Evolutionary conservation across 1,140 invertebrate genomes (phyloP).

Genomic region (Pseudobourletiella spinata): DNA sequence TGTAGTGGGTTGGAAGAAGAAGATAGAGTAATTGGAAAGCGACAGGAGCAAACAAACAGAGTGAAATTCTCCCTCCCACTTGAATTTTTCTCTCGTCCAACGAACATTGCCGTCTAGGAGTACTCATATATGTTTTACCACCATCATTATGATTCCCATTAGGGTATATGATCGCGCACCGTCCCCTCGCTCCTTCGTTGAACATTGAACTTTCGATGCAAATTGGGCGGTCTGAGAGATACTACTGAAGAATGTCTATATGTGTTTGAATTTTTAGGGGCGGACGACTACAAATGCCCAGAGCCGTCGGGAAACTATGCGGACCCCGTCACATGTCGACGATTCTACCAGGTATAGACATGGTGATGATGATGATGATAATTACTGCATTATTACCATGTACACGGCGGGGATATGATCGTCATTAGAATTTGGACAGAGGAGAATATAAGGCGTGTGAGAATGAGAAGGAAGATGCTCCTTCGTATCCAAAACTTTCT

Average conservation of each 20-base stretch:
- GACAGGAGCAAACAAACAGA: not conserved
- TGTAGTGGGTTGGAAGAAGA: not conserved
- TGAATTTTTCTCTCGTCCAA: too few relatives aligned
- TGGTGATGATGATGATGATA: too few relatives aligned
- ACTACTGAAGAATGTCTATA: not conserved
- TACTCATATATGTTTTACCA: too few relatives aligned
- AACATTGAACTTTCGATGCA: not conserved
- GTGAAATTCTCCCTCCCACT: not conserved
- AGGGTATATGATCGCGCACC: not conserved
- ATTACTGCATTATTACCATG: too few relatives aligned
- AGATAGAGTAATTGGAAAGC: not conserved
- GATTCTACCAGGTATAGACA: conserved; percentile 67
- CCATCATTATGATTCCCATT: too few relatives aligned
- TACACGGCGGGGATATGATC: too few relatives aligned
- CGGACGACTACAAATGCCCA: conserved; percentile 61
- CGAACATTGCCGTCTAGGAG: too few relatives aligned
- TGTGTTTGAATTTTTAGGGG: conserved; percentile 38
- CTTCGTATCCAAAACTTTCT: too few relatives aligned
- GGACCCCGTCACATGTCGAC: conserved; percentile 74
- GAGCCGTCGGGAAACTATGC: conserved; percentile 71
- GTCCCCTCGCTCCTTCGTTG: not conserved
- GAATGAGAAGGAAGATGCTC: too few relatives aligned
- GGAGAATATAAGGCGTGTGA: too few relatives aligned
- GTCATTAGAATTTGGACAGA: too few relatives aligned
- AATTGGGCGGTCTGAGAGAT: too few relatives aligned